Percentiles rank a stretch among this genome's conserved stretches.
Evolutionary conservation across 2,113 vertebrate species (phyloP).

Genomic region (Suncus etruscus): DNA sequence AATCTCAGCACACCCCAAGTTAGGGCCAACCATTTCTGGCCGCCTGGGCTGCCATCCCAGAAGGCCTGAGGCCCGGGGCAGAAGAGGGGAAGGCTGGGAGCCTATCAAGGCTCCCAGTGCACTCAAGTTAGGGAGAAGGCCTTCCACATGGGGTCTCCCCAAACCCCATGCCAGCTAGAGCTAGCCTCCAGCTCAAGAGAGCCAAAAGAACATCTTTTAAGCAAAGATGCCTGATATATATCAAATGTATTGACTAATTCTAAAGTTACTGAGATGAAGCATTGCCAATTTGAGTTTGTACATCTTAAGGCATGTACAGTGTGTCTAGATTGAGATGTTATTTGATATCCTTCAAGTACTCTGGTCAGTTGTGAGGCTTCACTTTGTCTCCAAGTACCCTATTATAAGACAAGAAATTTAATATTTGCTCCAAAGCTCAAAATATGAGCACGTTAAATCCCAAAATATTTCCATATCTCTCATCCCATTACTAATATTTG

Average conservation of each 20-base stretch:
- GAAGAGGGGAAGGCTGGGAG: no score
- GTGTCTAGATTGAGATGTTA: constrained; percentile 21
- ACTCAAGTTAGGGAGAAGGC: no score
- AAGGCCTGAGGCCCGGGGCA: no score
- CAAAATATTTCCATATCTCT: constrained; percentile 22
- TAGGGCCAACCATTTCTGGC: no score
- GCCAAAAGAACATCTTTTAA: not conserved
- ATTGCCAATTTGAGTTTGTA: not conserved
- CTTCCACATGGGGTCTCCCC: no score
- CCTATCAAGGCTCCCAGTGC: no score
- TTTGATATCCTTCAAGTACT: constrained; percentile 55
- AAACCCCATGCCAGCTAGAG: no score
- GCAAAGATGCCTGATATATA: not conserved
- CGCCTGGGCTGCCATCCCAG: no score
- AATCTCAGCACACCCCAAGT: no score
- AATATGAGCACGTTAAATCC: constrained; percentile 56
- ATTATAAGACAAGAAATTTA: constrained; percentile 61
- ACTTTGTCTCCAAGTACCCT: constrained; percentile 17
- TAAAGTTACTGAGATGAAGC: not conserved
- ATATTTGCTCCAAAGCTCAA: constrained; percentile 65
- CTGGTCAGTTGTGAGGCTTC: not conserved
- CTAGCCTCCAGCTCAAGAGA: no score
- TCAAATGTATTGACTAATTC: not conserved
- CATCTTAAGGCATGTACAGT: not conserved
- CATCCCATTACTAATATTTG: constrained; percentile 59